Conservation (phyloP, 2,113 vertebrate species). For the Corvus moneduloides region DNA sequence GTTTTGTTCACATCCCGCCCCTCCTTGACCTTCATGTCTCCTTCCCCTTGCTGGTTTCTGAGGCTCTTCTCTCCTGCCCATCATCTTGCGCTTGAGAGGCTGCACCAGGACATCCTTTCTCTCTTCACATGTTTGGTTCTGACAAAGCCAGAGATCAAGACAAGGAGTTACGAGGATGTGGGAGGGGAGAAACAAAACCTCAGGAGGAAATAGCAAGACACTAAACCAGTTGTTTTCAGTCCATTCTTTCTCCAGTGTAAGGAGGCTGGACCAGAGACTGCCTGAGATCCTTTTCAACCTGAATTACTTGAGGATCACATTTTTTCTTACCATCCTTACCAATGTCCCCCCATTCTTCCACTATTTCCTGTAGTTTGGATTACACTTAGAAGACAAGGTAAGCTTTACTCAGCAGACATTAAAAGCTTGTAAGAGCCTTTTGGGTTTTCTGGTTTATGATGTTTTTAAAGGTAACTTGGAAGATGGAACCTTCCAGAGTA, state of each 20-base stretch:
- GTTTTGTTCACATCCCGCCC: background rate
- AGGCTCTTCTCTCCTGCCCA: background rate
- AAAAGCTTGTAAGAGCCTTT: background rate
- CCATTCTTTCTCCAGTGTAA: background rate
- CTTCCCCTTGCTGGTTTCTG: background rate
- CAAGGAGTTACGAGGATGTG: background rate
- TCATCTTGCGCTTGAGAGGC: background rate
- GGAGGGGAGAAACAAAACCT: background rate
- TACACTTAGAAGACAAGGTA: background rate
- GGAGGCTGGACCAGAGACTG: background rate
- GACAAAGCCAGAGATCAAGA: background rate
- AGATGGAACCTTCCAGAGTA: background rate
- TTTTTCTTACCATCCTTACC: background rate
- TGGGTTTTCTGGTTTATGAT: background rate
- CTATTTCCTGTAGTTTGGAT: background rate
- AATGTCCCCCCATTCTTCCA: background rate
- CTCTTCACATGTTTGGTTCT: background rate
- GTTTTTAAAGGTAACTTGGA: background rate
- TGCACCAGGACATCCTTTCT: background rate
- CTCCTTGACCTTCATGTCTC: background rate
- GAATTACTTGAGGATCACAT: background rate
- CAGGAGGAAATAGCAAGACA: background rate
- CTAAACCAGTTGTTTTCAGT: background rate
- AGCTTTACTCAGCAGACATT: background rate
- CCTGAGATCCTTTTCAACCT: background rate